Base-by-base conservation (phyloP, 2,113 vertebrate genomes). In the Melanotaenia duboulayi region DNA sequence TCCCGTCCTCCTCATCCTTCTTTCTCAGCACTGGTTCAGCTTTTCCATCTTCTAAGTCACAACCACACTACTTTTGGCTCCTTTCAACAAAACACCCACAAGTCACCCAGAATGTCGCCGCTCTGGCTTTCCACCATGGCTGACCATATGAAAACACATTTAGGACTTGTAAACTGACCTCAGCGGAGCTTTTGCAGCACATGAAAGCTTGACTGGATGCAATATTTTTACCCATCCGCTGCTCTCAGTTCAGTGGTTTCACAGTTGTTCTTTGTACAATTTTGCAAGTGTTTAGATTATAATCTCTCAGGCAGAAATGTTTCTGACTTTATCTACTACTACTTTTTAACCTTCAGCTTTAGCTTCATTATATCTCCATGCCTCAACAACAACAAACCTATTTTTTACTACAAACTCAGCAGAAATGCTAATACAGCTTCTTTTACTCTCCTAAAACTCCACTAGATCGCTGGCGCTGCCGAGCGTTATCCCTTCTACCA, bases 11-110 rank as follows among this genome's bases (percentile, higher is more conserved):
- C 35, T 9, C 32, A 6, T 35, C 32, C 16, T 32, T 22, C 32
- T 65, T 51, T 63, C 50, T 46, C 10, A 20, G 64, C 56, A 49
- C 73, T 59, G 78, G 82, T 76, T 89, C 89, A 87, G 65, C 76
- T 78, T 85, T 88, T 90, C 82, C 85, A 83, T 77, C 61, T 69
- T 65, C 71, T 59, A 39, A 23, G 61, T 80, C 71, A 66, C 19
- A 66, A 71, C 70, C 56, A 24, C 58, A 46, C 23, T 11, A 51
- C 63, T 82, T 70, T 78, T 77, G 68, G 68, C 65, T 80, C 19
- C 71, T 76, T 68, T 51, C 59, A 74, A 80, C 65, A 63, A 87
- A 86, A 88, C 83, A 87, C 80, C 79, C 82, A 87, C 76, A 85
- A 66, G 42, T 71, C 78, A 87, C 76, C 87, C 51, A 69, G 35